These are phyloP conservation scores for Halictus quadricinctus DNA, from an alignment of 2,888 invertebrate species.

Conservation along the genomic window DNA sequence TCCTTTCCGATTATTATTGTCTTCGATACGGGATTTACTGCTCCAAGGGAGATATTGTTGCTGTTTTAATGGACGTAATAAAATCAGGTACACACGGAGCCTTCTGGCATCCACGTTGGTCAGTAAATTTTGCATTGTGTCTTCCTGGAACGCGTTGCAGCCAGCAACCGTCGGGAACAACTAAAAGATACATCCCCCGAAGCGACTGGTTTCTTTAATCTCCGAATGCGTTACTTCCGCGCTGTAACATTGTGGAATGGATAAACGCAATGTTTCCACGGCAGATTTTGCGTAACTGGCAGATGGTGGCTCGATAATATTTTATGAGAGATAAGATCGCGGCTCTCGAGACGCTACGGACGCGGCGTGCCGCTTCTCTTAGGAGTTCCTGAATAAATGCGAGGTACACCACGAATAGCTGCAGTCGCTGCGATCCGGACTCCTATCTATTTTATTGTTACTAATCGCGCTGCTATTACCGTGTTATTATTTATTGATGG, in stretches of 20 bases:
- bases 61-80: not conserved
- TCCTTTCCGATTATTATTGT: not conserved
- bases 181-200: constrained; percentile 25
- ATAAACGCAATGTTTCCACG: constrained; percentile 59
- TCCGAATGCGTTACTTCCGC: constrained; percentile 55
- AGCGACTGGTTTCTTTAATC: constrained; percentile 58
- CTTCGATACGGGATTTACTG: not conserved
- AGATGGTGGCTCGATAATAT: constrained; percentile 67
- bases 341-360: constrained; percentile 58
- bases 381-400: constrained; percentile 49
- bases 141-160: not conserved
- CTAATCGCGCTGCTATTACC: constrained; percentile 31
- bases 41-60: not conserved
- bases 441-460: constrained; percentile 27
- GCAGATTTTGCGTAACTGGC: constrained; percentile 63
- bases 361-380: constrained; percentile 34
- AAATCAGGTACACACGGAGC: not conserved
- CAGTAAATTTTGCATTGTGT: constrained; percentile 38
- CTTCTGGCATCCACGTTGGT: constrained; percentile 25
- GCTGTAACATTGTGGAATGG: constrained; percentile 52
- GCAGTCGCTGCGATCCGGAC: not conserved
- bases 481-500: constrained; percentile 16
- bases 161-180: not conserved
- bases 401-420: constrained; percentile 43
- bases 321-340: constrained; percentile 64